phyloP scores from a whole-genome alignment of 2,888 invertebrate genomes.

The Ceraclea dissimilis region DNA sequence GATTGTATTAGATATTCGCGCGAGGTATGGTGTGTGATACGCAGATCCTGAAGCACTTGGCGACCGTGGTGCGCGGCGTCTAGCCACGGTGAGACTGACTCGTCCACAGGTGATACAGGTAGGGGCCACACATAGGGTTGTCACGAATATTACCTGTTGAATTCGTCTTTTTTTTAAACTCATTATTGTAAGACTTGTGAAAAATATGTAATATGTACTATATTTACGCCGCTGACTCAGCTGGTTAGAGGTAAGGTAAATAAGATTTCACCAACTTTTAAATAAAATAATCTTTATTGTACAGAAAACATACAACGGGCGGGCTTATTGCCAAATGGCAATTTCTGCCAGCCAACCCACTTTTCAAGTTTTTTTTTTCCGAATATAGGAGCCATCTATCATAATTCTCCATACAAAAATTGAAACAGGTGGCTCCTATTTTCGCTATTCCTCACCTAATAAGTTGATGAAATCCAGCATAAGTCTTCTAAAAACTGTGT shows the following conservation, averaged over 20 bases:
- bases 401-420: not conserved
- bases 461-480: too few relatives aligned
- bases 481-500: too few relatives aligned
- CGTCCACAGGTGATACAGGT: slow-evolving; percentile 5
- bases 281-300: too few relatives aligned
- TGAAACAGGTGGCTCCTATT: too few relatives aligned
- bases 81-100: slow-evolving; percentile 11
- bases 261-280: not conserved
- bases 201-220: too few relatives aligned
- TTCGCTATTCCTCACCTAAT: too few relatives aligned
- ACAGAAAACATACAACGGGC: too few relatives aligned
- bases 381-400: not conserved
- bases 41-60: not conserved
- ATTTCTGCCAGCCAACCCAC: too few relatives aligned
- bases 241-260: too few relatives aligned
- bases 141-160: not conserved
- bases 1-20: not conserved
- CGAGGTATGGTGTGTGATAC: not conserved
- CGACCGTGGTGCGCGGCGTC: slow-evolving; percentile 13
- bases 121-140: slow-evolving; percentile 1
- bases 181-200: not conserved
- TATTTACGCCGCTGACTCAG: too few relatives aligned
- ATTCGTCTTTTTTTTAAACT: not conserved
- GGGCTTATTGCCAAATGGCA: too few relatives aligned
- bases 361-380: not conserved